Evolutionary conservation across 2,888 invertebrate genomes (phyloP).

Genomic region (Spatulosminthurus flaviceps): DNA sequence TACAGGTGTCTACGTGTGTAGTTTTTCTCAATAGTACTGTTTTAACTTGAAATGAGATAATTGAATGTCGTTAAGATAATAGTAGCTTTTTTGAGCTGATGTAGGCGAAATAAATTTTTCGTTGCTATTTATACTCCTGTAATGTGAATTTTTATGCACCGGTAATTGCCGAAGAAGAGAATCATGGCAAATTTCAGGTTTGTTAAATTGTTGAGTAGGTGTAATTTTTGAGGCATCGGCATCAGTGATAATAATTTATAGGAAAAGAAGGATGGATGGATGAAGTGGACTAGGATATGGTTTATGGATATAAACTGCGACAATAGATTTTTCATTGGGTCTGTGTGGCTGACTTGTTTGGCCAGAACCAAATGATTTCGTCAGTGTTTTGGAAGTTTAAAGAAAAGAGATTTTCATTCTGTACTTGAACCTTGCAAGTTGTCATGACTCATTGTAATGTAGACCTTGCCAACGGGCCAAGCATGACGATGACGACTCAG

Average conservation of each 20-base stretch:
- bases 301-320: not conserved
- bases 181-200: no score
- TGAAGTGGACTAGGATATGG: not conserved
- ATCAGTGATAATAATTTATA: no score
- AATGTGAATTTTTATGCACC: no score
- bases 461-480: conserved; percentile 55
- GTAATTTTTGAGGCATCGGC: no score
- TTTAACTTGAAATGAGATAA: not conserved
- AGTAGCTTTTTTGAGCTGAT: not conserved
- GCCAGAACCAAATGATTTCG: conserved; percentile 35
- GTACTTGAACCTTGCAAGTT: conserved; percentile 54
- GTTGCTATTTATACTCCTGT: not conserved
- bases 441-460: conserved; percentile 54
- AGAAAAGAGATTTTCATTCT: conserved; percentile 43
- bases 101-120: no score
- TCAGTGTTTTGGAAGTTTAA: conserved; percentile 31
- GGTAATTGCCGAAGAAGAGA: no score
- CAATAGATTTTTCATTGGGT: conserved; percentile 27
- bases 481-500: conserved; percentile 51
- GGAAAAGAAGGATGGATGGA: no score
- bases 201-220: no score
- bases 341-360: not conserved
- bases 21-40: not conserved
- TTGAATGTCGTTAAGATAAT: not conserved
- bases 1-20: no score